phyloP scores from a whole-genome alignment of 2,888 invertebrate genomes.

The Drosophila flavopinicola region DNA sequence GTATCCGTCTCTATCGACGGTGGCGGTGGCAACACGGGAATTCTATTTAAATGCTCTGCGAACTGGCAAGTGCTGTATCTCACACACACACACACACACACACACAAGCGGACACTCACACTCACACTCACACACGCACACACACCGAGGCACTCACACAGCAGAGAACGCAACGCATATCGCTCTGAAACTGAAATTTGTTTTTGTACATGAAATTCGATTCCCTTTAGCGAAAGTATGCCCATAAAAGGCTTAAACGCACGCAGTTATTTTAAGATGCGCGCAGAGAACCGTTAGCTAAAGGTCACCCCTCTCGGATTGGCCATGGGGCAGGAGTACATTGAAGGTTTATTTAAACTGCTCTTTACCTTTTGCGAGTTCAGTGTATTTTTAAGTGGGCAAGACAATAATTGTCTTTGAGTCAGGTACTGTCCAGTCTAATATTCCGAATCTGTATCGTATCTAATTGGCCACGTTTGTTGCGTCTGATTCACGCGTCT shows the following conservation, averaged over 20 bases:
- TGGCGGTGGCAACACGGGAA: conserved; percentile 55
- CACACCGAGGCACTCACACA: conserved; percentile 2
- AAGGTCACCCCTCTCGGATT: not conserved
- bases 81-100: conserved; percentile 26
- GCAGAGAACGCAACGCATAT: conserved; percentile 47
- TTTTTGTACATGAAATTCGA: conserved; percentile 83
- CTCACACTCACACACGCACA: conserved; percentile 2
- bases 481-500: conserved; percentile 26
- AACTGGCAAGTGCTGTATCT: conserved; percentile 66
- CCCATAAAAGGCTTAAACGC: conserved; percentile 78
- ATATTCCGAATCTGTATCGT: not conserved
- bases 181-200: conserved; percentile 53
- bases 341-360: too few species aligned
- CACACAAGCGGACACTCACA: conserved; percentile 9
- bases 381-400: not conserved
- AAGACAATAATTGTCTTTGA: conserved; percentile 6
- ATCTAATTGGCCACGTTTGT: conserved; percentile 4
- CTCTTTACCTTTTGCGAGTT: conserved; percentile 13
- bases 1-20: conserved; percentile 47
- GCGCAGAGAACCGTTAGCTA: not conserved
- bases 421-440: conserved; percentile 17
- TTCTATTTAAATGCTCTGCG: conserved; percentile 71
- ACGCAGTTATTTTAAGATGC: conserved; percentile 19
- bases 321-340: too few species aligned
- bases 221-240: conserved; percentile 78